Evolutionary conservation across 2,797 vertebrate genomes (phyloP), one percentile per base, ranked within the genome.

Genomic region (Glyptemys insculpta): DNA sequence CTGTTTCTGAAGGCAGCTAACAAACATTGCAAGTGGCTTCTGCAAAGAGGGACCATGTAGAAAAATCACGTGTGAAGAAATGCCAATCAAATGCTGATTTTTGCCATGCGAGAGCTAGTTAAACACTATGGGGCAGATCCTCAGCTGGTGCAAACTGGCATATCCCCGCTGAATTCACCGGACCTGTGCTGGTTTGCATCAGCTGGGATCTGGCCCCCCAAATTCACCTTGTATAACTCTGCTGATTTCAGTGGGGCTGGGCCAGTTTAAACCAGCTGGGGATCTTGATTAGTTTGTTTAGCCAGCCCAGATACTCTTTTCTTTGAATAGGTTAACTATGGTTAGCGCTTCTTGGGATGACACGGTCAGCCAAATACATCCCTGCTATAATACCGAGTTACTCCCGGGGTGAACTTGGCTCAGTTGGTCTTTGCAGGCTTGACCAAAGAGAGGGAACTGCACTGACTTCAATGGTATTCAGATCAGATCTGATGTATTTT

Each of bases 61-160:
- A 79, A 85, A 91, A 47, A 52, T n/a, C 47, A 93, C 83, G 18
- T 12, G 49, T 1, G 1, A 4, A 79, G 92, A 65, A 95, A 94
- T 14, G 86, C 94, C 85, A 86, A 93, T 88, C 89, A 78, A 47
- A 52, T 0, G 0, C 57, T 89, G 93, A 90, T 89, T 78, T 78
- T 27, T 4, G 16, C 25, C 44, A 12, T 91, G 91, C 88, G 90
- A 81, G 90, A 94, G 96, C 81, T 91, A 87, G 81, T 93, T 92
- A 94, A 93, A 91, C 41, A 91, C 50, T 92, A 81, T 29, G 74
- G 44, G 41, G 44, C 18, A 76, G 12, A 85, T 49, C 76, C 68
- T 65, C 87, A 89, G 47, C n/a, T 9, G 84, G 92, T 0, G 15
- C 34, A 2, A 6, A 31, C 79, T 81, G 72, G 91, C 4, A 2